Base-by-base conservation (phyloP, 2,797 vertebrate genomes). In the Lutjanus campechanus region DNA sequence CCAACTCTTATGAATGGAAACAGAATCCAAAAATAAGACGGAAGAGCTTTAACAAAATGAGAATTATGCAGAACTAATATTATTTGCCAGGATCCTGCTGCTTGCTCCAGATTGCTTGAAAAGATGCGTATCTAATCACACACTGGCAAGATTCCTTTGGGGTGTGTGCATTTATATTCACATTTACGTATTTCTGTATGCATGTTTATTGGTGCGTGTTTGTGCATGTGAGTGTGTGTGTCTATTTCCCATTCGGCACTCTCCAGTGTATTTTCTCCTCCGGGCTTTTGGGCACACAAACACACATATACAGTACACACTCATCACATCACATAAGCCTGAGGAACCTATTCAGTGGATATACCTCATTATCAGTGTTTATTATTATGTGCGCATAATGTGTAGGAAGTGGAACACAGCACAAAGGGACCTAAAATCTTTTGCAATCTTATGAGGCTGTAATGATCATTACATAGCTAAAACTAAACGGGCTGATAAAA, bases 101-200 rank as follows among this genome's bases (percentile, higher is more conserved):
- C 60, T 78, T 70, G 67, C 75, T 87, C 83, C 84, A 85, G 87
- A 90, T 90, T 86, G 80, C 78, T 84, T 79, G 72, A 90, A 91
- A 93, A 91, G 76, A 93, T 92, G 69, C 8, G 49, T 68, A 85
- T 91, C 84, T 90, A 90, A 87, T 89, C 83, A 88, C 62, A 78
- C 40, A 66, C 59, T 86, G 83, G 86, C 83, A 88, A 80, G 65
- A 87, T 84, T 81, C 82, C 85, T 81, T 73, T 49, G 43, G 83
- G 74, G 69, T 49, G 64, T 59, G 63, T 70, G 69, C 65, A 77
- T 79, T 75, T 82, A 65, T 83, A 50, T 83, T 79, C 69, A 68
- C 66, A 79, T 77, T 41, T 41, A 29, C 11, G 41, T 74, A 75
- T 77, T 67, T 78, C 67, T 74, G 10, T 65, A 60, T 70, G 71